A percentile compares a stretch with the other conserved stretches of the same genome.
phyloP scores from a whole-genome alignment of 1,140 invertebrate species.

The Temnothorax longispinosus region DNA sequence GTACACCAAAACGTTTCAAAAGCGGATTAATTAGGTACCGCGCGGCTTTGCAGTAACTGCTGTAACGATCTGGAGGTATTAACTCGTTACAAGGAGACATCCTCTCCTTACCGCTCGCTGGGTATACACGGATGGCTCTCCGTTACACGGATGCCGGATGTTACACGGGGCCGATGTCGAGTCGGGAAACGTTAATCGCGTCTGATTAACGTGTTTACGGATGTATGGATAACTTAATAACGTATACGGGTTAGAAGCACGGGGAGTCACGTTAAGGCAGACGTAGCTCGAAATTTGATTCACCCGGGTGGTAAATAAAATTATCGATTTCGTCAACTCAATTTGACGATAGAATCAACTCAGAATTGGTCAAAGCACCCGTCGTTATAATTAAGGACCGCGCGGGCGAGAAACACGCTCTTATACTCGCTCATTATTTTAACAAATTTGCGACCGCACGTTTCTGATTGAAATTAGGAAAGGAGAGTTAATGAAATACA shows the following conservation, averaged over 20 bases:
- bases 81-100: slow-evolving; percentile 63
- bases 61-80: slow-evolving; percentile 63
- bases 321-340: slow-evolving; percentile 31
- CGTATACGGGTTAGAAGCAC: background rate
- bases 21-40: slow-evolving; percentile 80
- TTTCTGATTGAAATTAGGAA: background rate
- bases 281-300: slow-evolving; percentile 16
- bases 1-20: slow-evolving; percentile 76
- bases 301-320: slow-evolving; percentile 3
- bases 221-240: slow-evolving; percentile 45
- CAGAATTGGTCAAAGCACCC: background rate
- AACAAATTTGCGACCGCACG: background rate
- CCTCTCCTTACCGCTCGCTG: slow-evolving; percentile 32
- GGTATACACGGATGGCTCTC: background rate
- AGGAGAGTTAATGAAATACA: slow-evolving; percentile 35
- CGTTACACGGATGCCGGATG: slow-evolving; percentile 8
- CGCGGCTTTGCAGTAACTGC: slow-evolving; percentile 55
- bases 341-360: slow-evolving; percentile 10
- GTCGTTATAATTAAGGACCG: slow-evolving; percentile 11
- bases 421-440: background rate
- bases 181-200: slow-evolving; percentile 46
- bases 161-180: slow-evolving; percentile 17
- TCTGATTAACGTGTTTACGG: slow-evolving; percentile 53
- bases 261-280: background rate
- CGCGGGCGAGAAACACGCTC: background rate